These are phyloP conservation scores for Orcinus orca DNA, from an alignment of 2,113 vertebrate genomes.

Conservation along the genomic window DNA sequence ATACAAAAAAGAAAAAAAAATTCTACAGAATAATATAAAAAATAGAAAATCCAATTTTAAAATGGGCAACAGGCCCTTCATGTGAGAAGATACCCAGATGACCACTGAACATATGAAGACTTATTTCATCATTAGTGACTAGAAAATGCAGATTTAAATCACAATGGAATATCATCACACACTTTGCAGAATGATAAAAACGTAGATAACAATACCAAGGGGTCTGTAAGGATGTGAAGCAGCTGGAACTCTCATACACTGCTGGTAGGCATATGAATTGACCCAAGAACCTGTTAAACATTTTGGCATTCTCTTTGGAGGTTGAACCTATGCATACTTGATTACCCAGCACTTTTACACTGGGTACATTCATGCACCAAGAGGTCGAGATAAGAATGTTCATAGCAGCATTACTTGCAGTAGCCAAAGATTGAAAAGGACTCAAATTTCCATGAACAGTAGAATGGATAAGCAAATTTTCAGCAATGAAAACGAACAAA, in stretches of 20 bases:
- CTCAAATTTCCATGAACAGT: background rate
- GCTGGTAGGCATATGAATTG: background rate
- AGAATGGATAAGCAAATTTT: background rate
- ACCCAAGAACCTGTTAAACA: background rate
- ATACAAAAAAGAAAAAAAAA: background rate
- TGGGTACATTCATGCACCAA: background rate
- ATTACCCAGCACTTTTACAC: background rate
- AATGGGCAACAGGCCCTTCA: background rate
- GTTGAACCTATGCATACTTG: background rate
- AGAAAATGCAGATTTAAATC: background rate
- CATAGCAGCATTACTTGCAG: background rate
- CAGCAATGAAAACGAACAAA: background rate
- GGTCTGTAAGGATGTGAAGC: background rate
- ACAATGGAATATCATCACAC: background rate
- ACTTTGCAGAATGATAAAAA: background rate
- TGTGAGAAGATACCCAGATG: background rate
- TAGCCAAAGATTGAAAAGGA: background rate
- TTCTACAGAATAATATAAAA: background rate
- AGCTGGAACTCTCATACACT: background rate
- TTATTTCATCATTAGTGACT: background rate
- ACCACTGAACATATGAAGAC: background rate
- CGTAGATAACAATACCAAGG: background rate
- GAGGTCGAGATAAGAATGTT: background rate
- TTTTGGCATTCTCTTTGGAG: background rate
- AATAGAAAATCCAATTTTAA: background rate